phyloP scores from a whole-genome alignment of 2,797 vertebrate species.

The Astyanax mexicanus region DNA sequence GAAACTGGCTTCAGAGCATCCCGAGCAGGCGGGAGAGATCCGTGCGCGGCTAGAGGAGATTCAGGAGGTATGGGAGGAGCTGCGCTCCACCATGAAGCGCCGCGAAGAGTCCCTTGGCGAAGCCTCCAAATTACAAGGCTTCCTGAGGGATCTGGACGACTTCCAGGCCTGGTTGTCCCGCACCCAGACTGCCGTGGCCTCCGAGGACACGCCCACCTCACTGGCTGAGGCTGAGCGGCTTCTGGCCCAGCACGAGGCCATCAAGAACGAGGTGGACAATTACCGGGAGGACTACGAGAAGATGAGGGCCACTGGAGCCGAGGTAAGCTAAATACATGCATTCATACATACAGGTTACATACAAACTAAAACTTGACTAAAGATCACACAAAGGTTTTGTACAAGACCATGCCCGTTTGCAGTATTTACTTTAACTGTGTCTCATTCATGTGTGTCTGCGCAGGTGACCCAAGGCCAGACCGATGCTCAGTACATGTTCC shows the following conservation, averaged over 20 bases:
- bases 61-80: slow-evolving; percentile 89
- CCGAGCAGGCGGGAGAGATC: slow-evolving; percentile 83
- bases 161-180: slow-evolving; percentile 94
- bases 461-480: slow-evolving; percentile 85
- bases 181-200: slow-evolving; percentile 90
- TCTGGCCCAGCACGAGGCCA: slow-evolving; percentile 87
- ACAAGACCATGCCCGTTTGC: no score
- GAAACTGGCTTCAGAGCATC: slow-evolving; percentile 83
- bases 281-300: slow-evolving; percentile 90
- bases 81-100: slow-evolving; percentile 86
- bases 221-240: slow-evolving; percentile 87
- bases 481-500: slow-evolving; percentile 89
- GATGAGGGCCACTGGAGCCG: slow-evolving; percentile 86
- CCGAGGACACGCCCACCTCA: slow-evolving; percentile 90
- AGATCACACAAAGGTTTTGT: not conserved
- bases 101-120: slow-evolving; percentile 93
- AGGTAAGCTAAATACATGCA: slow-evolving; percentile 74
- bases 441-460: not conserved
- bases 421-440: no score
- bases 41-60: slow-evolving; percentile 77
- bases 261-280: slow-evolving; percentile 92
- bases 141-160: slow-evolving; percentile 91
- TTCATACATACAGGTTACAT: no score
- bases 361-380: not conserved
- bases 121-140: slow-evolving; percentile 91